Evolutionary conservation across 1,140 invertebrate species (phyloP).

Genomic region (Drosophila carrolli): DNA sequence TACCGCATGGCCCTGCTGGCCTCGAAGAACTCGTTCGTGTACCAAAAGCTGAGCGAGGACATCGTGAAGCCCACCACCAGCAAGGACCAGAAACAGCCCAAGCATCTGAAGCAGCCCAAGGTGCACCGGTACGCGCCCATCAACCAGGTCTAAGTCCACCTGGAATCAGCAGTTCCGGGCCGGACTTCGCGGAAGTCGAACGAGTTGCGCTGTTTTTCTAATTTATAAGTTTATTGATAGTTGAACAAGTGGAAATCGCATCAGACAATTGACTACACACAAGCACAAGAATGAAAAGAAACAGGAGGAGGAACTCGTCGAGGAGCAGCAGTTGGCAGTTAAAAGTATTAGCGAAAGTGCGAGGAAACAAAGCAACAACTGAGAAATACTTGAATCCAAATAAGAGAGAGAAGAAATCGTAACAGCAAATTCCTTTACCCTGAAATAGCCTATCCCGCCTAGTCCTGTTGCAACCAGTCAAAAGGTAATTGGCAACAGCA

Average conservation of each 20-base stretch:
- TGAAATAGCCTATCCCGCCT: constrained; percentile 63
- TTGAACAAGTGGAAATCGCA: constrained; percentile 57
- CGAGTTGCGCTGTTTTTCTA: constrained; percentile 80
- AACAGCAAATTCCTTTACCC: neutral
- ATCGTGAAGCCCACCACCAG: constrained; percentile 78
- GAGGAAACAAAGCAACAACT: constrained; percentile 54
- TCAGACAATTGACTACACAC: constrained; percentile 43
- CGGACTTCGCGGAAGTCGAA: constrained; percentile 41
- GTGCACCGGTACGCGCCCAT: constrained; percentile 86
- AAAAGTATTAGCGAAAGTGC: constrained; percentile 71
- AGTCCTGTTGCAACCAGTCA: constrained; percentile 27
- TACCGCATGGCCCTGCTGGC: constrained; percentile 85
- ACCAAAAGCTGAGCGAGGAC: constrained; percentile 87
- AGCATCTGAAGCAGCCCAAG: constrained; percentile 86
- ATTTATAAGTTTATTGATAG: constrained; percentile 80
- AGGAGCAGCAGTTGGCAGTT: constrained; percentile 22
- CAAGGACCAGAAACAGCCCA: constrained; percentile 86
- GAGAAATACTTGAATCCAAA: constrained; percentile 59
- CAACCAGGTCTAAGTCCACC: constrained; percentile 80
- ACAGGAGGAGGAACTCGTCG: constrained; percentile 11
- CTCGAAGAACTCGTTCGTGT: constrained; percentile 85
- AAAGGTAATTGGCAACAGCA: constrained; percentile 18
- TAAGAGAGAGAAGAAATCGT: constrained; percentile 28
- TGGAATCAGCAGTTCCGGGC: constrained; percentile 45
- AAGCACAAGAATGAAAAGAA: constrained; percentile 32